Base-by-base conservation (phyloP, 2,113 vertebrate genomes). In the Heloderma charlesbogerti region DNA sequence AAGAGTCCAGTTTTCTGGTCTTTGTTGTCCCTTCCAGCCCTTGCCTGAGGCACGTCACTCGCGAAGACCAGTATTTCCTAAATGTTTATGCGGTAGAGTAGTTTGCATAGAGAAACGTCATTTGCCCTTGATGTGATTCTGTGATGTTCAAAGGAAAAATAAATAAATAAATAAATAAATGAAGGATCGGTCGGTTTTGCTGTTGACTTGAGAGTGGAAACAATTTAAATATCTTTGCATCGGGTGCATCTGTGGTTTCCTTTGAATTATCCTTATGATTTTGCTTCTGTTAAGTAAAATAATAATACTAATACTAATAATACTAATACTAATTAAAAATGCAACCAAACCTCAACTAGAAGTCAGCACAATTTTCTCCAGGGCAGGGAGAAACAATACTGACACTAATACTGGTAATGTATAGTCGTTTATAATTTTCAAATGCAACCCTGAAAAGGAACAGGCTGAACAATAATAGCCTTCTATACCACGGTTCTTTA, bases 401-500 rank as follows among this genome's bases (percentile, higher is more conserved):
- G 6, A 20, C 16, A 40, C 20, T 4, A 69, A 63, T 12, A 37
- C 25, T 15, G 37, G 20, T n/a, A 57, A 77, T 27, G 7, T 3
- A 66, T 66, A 57, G 10, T 77, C 25, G 48, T 48, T 48, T 27
- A 9, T 6, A 25, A 60, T 34, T 84, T 5, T 27, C 66, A 45
- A 89, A 75, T 20, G 54, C 9, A 43, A 48, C 40, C 54, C 27
- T 25, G 74, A 48, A 85, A 34, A 72, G 31, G 60, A 40, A n/a
- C 20, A 85, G 34, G 2, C 45, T 8, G 57, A 57, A 57, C 45
- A 43, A 6, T 13, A 1, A 25, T 63, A 75, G 79, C 91, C 90
- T 87, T 93, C 91, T 93, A 93, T 94, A 95, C 89, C 94, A 91
- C 78, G 86, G 87, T 87, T 95, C 95, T 95, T 94, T 97, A 84